Evolutionary conservation across 1,140 invertebrate species (phyloP).

Genomic region (Drosophila elegans): DNA sequence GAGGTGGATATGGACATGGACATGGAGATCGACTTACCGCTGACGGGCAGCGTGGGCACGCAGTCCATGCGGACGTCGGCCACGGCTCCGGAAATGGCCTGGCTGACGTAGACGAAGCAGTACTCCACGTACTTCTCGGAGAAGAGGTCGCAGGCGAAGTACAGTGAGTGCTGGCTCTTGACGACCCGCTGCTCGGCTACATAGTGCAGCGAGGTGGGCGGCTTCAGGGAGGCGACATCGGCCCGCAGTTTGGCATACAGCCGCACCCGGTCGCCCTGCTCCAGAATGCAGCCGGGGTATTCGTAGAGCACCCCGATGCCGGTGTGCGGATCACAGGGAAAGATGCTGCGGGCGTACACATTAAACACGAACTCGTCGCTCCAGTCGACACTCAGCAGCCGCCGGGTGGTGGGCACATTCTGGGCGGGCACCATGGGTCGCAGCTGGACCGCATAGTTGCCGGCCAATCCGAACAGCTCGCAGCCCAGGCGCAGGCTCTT

Average conservation of each 20-base stretch:
- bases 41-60: conserved; percentile 91
- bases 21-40: conserved; percentile 86
- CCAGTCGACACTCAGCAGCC: conserved; percentile 89
- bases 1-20: not conserved
- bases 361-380: conserved; percentile 93
- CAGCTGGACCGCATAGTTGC: conserved; percentile 90
- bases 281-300: conserved; percentile 92
- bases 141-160: conserved; percentile 93
- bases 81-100: conserved; percentile 92
- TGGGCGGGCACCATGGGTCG: conserved; percentile 86
- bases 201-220: conserved; percentile 87
- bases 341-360: conserved; percentile 91
- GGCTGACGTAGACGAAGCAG: conserved; percentile 94
- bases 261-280: conserved; percentile 90
- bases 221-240: conserved; percentile 88
- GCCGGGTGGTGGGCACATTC: conserved; percentile 88
- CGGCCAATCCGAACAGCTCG: conserved; percentile 91
- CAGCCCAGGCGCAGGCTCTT: conserved; percentile 89
- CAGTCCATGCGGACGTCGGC: conserved; percentile 92
- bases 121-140: conserved; percentile 92
- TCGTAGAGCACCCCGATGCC: conserved; percentile 91
- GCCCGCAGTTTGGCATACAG: conserved; percentile 89
- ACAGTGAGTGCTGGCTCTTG: conserved; percentile 89
- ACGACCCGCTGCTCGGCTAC: conserved; percentile 87
- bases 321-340: conserved; percentile 90